These are phyloP conservation scores for Lipotes vexillifer DNA, from an alignment of 2,113 vertebrate species.

Conservation along the genomic window DNA sequence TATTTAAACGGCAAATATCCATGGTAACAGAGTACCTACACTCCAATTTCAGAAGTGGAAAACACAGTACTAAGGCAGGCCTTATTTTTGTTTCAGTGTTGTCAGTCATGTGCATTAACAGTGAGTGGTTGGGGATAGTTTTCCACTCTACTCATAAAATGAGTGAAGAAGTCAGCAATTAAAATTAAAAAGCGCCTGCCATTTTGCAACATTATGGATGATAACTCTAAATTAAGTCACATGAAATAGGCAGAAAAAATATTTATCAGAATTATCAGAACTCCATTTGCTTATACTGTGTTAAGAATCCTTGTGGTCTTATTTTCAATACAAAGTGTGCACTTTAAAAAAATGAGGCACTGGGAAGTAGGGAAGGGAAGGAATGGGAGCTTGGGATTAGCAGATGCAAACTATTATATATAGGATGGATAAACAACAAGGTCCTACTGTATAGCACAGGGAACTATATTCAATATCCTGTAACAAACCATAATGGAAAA, in stretches of 20 bases:
- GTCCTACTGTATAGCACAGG: neutral
- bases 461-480: too few species aligned
- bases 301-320: conserved; percentile 9
- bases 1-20: conserved; percentile 48
- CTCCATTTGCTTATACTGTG: neutral
- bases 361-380: neutral
- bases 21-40: conserved; percentile 46
- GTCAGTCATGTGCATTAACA: conserved; percentile 19
- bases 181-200: neutral
- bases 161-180: conserved; percentile 9
- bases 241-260: conserved; percentile 28
- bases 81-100: neutral
- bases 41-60: conserved; percentile 42
- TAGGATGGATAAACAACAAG: neutral
- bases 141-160: conserved; percentile 26
- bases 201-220: neutral
- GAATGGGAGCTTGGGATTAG: neutral
- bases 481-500: neutral
- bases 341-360: neutral
- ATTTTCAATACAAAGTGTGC: conserved; percentile 18
- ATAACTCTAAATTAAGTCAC: conserved; percentile 16
- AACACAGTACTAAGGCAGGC: conserved; percentile 28
- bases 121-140: neutral
- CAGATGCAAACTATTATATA: neutral
- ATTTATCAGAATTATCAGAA: conserved; percentile 24